Evolutionary conservation across 2,113 vertebrate genomes (phyloP).

Genomic region (Rhegmatorhina hoffmannsi): DNA sequence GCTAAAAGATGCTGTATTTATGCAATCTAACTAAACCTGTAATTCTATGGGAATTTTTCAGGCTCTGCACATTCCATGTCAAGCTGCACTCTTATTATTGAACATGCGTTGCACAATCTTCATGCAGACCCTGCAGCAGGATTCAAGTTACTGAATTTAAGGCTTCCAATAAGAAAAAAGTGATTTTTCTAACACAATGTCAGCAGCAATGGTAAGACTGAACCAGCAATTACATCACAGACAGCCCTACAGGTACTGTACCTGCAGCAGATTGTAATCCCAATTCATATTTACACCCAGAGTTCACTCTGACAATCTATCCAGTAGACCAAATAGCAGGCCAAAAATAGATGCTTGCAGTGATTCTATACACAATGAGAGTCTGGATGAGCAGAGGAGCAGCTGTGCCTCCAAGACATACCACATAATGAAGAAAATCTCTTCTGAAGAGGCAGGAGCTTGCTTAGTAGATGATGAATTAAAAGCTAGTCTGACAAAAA

Average conservation of each 20-base stretch:
- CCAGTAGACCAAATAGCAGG: neutral
- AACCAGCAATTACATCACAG: neutral
- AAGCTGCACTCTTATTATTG: neutral
- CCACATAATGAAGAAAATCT: conserved; percentile 30
- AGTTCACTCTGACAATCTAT: neutral
- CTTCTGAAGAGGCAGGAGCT: conserved; percentile 21
- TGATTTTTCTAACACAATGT: neutral
- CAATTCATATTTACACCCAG: neutral
- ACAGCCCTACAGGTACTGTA: neutral
- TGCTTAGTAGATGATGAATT: conserved; percentile 16
- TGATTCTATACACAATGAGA: neutral
- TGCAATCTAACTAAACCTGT: neutral
- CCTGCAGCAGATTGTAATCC: neutral
- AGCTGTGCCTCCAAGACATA: conserved; percentile 17
- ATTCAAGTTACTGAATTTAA: neutral
- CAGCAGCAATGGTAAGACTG: neutral
- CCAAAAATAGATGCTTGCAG: conserved; percentile 3
- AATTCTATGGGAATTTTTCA: neutral
- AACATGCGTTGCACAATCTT: neutral
- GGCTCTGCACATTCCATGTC: neutral
- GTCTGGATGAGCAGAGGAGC: neutral
- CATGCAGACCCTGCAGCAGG: neutral
- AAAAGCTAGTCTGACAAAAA: conserved; percentile 22
- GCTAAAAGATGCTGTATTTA: neutral
- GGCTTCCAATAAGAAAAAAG: neutral